Conservation (phyloP, 2,888 invertebrate species). For the Melieria crassipennis region DNA sequence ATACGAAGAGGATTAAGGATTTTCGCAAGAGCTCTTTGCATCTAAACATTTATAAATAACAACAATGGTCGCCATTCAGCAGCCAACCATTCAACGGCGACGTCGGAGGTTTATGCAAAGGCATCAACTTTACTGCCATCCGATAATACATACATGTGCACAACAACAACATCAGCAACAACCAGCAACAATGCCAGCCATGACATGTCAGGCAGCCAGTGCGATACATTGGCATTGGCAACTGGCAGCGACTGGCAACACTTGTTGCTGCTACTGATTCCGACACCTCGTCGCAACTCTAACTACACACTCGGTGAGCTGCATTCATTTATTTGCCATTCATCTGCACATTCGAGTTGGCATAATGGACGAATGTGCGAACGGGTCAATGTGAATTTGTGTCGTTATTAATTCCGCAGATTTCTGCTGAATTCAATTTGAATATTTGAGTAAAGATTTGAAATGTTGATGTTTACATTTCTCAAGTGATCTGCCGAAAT, state of each 20-base stretch:
- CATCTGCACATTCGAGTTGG: not conserved
- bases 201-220: no score
- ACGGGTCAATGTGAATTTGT: not conserved
- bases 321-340: not conserved
- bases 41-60: conserved; percentile 33
- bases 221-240: no score
- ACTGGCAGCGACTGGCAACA: not conserved
- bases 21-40: conserved; percentile 30
- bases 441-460: conserved; percentile 25
- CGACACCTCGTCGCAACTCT: not conserved
- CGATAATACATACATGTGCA: no score
- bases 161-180: no score
- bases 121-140: not conserved
- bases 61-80: conserved; percentile 15
- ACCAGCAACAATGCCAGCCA: no score
- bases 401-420: not conserved
- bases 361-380: not conserved
- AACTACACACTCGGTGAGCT: no score
- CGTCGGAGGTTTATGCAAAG: conserved; percentile 6
- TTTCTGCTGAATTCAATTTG: no score
- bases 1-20: conserved; percentile 34
- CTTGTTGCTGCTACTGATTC: not conserved
- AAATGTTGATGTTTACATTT: conserved; percentile 27
- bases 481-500: no score
- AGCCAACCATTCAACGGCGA: conserved; percentile 6